Evolutionary conservation across 2,113 vertebrate species (phyloP).

Genomic region (Tragelaphus scriptus): DNA sequence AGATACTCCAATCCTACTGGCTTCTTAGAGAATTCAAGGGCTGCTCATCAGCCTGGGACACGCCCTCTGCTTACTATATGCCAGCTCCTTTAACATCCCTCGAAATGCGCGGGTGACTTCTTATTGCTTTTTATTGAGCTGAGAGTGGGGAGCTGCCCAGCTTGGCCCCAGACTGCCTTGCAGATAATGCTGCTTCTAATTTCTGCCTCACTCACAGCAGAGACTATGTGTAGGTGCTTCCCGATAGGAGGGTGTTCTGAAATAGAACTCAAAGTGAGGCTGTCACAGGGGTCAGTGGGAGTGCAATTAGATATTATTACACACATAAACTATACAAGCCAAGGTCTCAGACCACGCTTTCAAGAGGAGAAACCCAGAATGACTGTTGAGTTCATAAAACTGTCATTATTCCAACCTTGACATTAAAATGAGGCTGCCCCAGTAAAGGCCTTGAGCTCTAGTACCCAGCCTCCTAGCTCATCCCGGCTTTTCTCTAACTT

Average conservation of each 20-base stretch:
- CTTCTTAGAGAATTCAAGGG: not conserved
- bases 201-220: not conserved
- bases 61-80: not conserved
- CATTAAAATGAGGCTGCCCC: conserved; percentile 71
- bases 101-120: fast-evolving
- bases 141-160: conserved; percentile 15
- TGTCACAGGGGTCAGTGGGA: conserved; percentile 59
- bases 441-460: not conserved
- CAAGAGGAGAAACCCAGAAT: conserved; percentile 63
- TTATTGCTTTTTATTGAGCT: not conserved
- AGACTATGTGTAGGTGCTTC: conserved; percentile 46
- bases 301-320: conserved; percentile 66
- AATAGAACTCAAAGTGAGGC: conserved; percentile 71
- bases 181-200: conserved; percentile 49
- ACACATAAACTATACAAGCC: conserved; percentile 67
- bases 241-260: conserved; percentile 59
- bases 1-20: not conserved
- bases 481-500: not conserved
- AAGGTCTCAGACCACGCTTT: conserved; percentile 72
- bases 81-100: not conserved
- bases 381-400: conserved; percentile 70
- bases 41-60: not conserved
- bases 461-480: not conserved
- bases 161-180: not conserved
- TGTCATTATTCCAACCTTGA: conserved; percentile 77